These are phyloP conservation scores for Cervus canadensis DNA, from an alignment of 2,113 vertebrate species.

Conservation along the genomic window DNA sequence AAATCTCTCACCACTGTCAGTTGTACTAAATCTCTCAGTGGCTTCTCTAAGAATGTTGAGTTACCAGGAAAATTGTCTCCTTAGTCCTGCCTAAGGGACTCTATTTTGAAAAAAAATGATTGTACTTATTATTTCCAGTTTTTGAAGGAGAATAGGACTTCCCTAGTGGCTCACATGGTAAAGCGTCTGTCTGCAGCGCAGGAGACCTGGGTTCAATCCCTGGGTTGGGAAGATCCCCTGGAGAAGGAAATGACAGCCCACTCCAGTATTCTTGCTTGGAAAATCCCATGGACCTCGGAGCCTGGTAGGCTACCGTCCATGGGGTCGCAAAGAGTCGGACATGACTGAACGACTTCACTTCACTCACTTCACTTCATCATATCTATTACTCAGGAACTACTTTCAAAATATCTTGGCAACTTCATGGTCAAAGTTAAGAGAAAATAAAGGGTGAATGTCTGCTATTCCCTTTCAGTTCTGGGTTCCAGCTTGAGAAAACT, in stretches of 20 bases:
- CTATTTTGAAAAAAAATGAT: not conserved
- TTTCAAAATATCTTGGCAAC: not conserved
- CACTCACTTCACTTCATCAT: not conserved
- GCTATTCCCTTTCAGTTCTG: not conserved
- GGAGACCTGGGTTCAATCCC: too few species aligned
- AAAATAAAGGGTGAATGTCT: not conserved
- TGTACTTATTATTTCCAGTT: not conserved
- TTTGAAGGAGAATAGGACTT: not conserved
- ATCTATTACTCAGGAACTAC: not conserved
- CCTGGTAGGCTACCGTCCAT: too few species aligned
- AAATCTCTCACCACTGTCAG: not conserved
- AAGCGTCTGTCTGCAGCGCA: too few species aligned
- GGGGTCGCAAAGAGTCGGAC: too few species aligned
- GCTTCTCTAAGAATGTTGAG: not conserved
- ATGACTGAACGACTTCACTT: too few species aligned
- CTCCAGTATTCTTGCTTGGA: too few species aligned
- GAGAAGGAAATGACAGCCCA: too few species aligned
- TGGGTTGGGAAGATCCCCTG: too few species aligned
- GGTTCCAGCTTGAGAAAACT: not conserved
- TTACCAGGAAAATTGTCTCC: not conserved
- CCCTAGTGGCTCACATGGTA: too few species aligned
- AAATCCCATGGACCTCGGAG: too few species aligned
- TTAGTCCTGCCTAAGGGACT: not conserved
- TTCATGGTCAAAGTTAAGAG: not conserved
- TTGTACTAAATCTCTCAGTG: not conserved